These are phyloP conservation scores for Oryzias melastigma DNA, from an alignment of 2,113 vertebrate species.

Conservation along the genomic window DNA sequence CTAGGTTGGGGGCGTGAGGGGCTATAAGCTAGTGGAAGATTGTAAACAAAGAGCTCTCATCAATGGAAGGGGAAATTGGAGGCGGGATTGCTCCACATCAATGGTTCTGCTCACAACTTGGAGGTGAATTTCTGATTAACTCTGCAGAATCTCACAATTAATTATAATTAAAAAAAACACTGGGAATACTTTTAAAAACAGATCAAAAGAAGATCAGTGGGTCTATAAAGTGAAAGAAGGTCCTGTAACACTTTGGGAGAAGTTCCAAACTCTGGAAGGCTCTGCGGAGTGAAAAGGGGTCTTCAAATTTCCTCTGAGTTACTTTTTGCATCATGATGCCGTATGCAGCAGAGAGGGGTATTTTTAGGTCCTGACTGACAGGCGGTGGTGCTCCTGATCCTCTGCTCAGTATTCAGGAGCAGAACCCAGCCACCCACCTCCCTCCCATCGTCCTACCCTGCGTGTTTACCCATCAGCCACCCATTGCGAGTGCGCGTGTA, in stretches of 20 bases:
- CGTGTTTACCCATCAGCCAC: constrained; percentile 75
- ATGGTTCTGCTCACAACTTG: no score
- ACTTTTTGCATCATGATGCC: constrained; percentile 43
- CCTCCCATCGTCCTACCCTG: constrained; percentile 51
- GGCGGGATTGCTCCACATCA: no score
- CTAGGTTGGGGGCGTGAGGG: no score
- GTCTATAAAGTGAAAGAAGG: constrained; percentile 1
- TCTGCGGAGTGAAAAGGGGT: constrained; percentile 9
- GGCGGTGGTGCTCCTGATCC: constrained; percentile 62
- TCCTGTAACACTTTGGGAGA: constrained; percentile 1
- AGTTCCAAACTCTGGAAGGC: constrained; percentile 6
- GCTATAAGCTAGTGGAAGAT: no score
- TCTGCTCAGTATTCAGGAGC: constrained; percentile 74
- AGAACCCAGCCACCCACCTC: constrained; percentile 43
- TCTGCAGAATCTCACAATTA: no score
- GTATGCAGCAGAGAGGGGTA: constrained; percentile 44
- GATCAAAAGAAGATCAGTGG: background rate
- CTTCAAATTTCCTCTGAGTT: constrained; percentile 35
- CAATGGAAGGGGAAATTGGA: no score
- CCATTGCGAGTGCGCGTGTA: constrained; percentile 61
- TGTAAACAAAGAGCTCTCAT: no score
- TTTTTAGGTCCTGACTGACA: constrained; percentile 58
- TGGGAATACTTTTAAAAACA: no score
- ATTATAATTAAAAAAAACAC: no score
- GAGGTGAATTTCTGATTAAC: no score